Evolutionary conservation across 2,888 invertebrate genomes (phyloP), one percentile per base, ranked within the genome.

Genomic region (Rhyacophila evoluta): DNA sequence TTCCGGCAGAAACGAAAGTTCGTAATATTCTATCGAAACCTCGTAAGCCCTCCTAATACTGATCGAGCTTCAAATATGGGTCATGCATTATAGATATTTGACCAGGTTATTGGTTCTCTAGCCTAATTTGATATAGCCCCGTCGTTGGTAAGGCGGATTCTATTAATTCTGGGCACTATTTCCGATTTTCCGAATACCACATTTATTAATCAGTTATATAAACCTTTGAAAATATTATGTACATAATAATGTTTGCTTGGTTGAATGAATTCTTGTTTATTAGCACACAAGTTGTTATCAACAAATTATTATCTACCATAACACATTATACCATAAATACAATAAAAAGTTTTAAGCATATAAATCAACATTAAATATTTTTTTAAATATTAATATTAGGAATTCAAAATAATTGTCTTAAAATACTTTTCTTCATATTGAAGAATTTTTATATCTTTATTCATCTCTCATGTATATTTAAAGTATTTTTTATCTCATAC

Each of bases 1-100:
- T 55, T 55, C 55, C 55, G 25, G 19, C 55, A 55, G 15, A 15
- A 55, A 19, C 25, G 55, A 55, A 55, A 55, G 55, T 15, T 55
- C 55, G 55, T 55, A 55, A 55, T 19, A 55, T 25, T 19, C 55
- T 19, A 55, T 55, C 55, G 55, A 55, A 55, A 19, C 25, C 55
- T 55, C 55, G 25, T 55, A 55, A 55, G 55, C 55, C 25, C 5
- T 4, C 25, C 55, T 55, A 55, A 55, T 55, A 55, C 55, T 15
- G 55, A 15, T 55, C 10, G 55, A 10, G 55, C 55, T 55, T 55
- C 15, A 55, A 55, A 55, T 55, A 55, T 55, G 55, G 55, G 55
- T 55, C 55, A 55, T 55, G 55, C 55, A 55, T 55, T 19, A 55
- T 55, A 55, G 55, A 55, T 55, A 55, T 55, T 55, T 55, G 55